phyloP scores from a whole-genome alignment of 2,797 vertebrate species.

The Malurus leucopterus region DNA sequence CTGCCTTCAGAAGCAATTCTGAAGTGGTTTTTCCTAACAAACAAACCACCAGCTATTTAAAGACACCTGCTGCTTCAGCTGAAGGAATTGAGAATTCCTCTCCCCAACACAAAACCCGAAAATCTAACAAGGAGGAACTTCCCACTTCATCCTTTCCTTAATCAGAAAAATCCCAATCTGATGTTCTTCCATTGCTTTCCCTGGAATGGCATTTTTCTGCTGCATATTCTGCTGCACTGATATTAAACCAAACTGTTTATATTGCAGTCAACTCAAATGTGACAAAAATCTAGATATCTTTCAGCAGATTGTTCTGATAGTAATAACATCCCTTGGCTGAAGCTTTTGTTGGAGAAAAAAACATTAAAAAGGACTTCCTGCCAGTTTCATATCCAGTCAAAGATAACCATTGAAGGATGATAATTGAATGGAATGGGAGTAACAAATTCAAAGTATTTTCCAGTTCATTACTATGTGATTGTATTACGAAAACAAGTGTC shows the following conservation, averaged over 20 bases:
- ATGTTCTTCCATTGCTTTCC: not conserved
- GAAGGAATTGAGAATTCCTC: not conserved
- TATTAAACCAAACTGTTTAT: not conserved
- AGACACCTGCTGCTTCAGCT: not conserved
- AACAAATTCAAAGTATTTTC: not conserved
- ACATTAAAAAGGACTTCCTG: not conserved
- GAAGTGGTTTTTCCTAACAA: not conserved
- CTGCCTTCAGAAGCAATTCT: not conserved
- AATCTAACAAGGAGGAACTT: not conserved
- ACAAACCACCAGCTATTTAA: not conserved
- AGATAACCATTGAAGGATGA: rapidly evolving
- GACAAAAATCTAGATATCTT: not conserved
- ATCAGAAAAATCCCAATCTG: not conserved
- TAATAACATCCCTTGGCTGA: not conserved
- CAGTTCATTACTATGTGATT: not conserved
- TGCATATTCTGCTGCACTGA: not conserved
- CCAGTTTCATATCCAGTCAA: not conserved
- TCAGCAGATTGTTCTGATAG: not conserved
- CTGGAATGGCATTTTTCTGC: not conserved
- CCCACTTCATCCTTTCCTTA: not conserved
- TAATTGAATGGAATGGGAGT: not conserved
- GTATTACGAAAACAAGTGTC: not conserved
- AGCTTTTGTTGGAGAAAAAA: not conserved
- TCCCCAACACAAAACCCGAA: not conserved
- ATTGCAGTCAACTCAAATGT: not conserved